Evolutionary conservation across 1,140 invertebrate species (phyloP).

Genomic region (Aphis craccivora): DNA sequence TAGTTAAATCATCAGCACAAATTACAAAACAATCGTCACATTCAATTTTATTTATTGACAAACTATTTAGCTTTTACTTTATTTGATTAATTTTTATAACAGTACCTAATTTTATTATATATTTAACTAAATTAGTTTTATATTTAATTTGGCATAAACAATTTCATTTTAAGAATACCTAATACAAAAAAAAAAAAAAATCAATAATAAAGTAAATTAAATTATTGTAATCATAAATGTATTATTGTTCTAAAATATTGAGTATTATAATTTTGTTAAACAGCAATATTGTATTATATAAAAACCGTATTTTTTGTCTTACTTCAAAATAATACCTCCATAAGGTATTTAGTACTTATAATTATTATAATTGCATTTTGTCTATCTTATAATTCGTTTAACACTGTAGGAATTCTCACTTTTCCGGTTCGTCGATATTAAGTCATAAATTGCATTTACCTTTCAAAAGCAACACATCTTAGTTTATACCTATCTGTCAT

Average conservation of each 20-base stretch:
- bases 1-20: neutral
- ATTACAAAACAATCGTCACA: neutral
- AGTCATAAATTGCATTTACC: slow-evolving; percentile 1
- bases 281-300: neutral
- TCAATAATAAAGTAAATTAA: neutral
- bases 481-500: neutral
- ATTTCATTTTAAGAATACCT: neutral
- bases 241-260: neutral
- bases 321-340: neutral
- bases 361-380: neutral
- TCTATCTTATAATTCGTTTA: slow-evolving; percentile 1
- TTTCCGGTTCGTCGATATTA: neutral
- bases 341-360: neutral
- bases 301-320: neutral
- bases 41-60: neutral
- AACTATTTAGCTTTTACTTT: neutral
- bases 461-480: neutral
- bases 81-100: neutral
- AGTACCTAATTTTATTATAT: no score
- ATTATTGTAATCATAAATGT: neutral
- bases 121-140: neutral
- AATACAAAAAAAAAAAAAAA: neutral
- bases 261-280: neutral
- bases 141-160: neutral
- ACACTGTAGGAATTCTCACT: neutral